Evolutionary conservation across 2,113 vertebrate species (phyloP).

Genomic region (Spilogale gracilis): DNA sequence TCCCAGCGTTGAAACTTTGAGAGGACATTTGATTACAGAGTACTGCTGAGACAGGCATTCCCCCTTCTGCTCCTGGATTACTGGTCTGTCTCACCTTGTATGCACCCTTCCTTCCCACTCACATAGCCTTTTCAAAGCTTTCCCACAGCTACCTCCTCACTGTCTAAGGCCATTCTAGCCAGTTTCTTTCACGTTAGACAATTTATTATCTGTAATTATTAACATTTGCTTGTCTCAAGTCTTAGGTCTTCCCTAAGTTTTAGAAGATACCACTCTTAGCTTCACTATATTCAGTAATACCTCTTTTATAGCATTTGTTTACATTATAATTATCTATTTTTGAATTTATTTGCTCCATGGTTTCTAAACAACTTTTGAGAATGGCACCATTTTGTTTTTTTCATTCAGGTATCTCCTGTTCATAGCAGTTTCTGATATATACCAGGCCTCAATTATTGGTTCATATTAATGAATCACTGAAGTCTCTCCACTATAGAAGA

Average conservation of each 20-base stretch:
- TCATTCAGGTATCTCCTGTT: neutral
- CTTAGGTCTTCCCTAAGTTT: neutral
- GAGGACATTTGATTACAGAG: neutral
- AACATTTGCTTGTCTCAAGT: neutral
- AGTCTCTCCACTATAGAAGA: neutral
- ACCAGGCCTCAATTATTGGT: neutral
- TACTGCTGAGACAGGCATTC: neutral
- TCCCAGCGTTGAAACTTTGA: neutral
- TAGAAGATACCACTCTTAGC: neutral
- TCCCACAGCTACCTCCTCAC: neutral
- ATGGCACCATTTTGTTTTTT: neutral
- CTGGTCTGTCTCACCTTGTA: neutral
- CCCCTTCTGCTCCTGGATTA: neutral
- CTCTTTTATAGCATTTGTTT: neutral
- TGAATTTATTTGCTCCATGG: neutral
- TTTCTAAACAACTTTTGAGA: slow-evolving; percentile 11
- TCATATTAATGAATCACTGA: neutral
- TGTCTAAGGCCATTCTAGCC: neutral
- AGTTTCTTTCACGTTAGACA: neutral
- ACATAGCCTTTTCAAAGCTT: too few species aligned
- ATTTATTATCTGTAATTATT: neutral
- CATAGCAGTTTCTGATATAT: neutral
- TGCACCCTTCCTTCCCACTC: too few species aligned
- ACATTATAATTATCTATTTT: slow-evolving; percentile 15
- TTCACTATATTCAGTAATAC: neutral